Evolutionary conservation across 2,888 invertebrate species (phyloP).

Genomic region (Panzeria rudis): DNA sequence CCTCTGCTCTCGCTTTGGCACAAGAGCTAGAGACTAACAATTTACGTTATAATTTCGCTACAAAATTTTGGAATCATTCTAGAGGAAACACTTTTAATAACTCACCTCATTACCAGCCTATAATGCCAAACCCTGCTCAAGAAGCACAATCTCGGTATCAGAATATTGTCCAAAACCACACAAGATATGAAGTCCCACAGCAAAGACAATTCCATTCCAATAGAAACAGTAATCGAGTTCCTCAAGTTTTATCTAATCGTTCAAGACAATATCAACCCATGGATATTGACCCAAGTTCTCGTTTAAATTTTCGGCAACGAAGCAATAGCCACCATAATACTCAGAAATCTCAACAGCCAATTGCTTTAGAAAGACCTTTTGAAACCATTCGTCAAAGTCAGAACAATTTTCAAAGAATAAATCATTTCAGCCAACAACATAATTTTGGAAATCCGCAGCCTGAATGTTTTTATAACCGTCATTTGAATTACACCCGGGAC

Average conservation of each 20-base stretch:
- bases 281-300: too few relatives aligned
- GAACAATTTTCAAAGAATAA: too few relatives aligned
- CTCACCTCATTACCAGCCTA: conserved; percentile 29
- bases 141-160: too few relatives aligned
- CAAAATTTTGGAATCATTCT: conserved; percentile 27
- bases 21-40: conserved; percentile 53
- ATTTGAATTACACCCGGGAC: neutral
- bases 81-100: conserved; percentile 17
- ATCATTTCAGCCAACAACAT: conserved; percentile 5
- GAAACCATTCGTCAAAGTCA: too few relatives aligned
- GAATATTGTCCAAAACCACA: neutral
- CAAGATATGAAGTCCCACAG: neutral
- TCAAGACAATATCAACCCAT: too few relatives aligned
- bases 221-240: neutral
- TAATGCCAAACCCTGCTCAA: too few relatives aligned
- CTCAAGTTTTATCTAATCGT: neutral
- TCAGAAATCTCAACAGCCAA: too few relatives aligned
- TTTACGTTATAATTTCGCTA: conserved; percentile 48
- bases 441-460: neutral
- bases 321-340: too few relatives aligned
- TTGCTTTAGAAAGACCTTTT: too few relatives aligned
- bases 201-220: neutral
- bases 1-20: conserved; percentile 43
- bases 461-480: neutral
- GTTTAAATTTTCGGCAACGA: too few relatives aligned